Percentiles rank a stretch among this genome's conserved stretches.
Conservation (phyloP, 2,113 vertebrate genomes). For the Coregonus clupeaformis region DNA sequence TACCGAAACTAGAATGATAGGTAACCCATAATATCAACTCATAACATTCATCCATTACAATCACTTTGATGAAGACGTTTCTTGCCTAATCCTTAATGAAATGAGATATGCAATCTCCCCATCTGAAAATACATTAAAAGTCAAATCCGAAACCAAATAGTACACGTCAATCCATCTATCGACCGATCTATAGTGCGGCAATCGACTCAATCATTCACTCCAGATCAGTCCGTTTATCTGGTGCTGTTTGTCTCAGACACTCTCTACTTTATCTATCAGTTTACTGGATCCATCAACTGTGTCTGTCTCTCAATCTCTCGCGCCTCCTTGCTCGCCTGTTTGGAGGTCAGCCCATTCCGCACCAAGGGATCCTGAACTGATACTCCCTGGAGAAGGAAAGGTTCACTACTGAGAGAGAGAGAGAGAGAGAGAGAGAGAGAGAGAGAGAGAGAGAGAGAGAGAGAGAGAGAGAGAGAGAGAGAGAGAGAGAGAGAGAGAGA, state of each 20-base stretch:
- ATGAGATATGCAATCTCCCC: too few relatives aligned
- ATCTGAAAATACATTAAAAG: too few relatives aligned
- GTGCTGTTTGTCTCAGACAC: slow-evolving; percentile 54
- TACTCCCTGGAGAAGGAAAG: slow-evolving; percentile 26
- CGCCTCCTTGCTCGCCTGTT: slow-evolving; percentile 20
- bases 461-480: not conserved
- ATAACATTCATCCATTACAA: too few relatives aligned
- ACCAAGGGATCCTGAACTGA: slow-evolving; percentile 43
- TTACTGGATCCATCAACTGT: slow-evolving; percentile 51
- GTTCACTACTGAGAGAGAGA: slow-evolving; percentile 7
- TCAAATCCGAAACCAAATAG: too few relatives aligned
- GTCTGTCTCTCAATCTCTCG: slow-evolving; percentile 19
- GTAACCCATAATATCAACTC: too few relatives aligned
- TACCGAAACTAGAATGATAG: too few relatives aligned
- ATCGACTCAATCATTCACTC: not conserved
- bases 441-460: not conserved
- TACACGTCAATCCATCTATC: too few relatives aligned
- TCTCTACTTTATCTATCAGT: slow-evolving; percentile 55
- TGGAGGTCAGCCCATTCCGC: slow-evolving; percentile 49
- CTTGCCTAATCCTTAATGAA: too few relatives aligned
- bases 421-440: not conserved
- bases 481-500: not conserved
- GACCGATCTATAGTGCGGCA: not conserved
- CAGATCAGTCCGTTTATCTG: slow-evolving; percentile 53
- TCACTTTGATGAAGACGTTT: too few relatives aligned